These are phyloP conservation scores for Myrmecobius fasciatus DNA, from an alignment of 2,113 vertebrate genomes.

Conservation along the genomic window DNA sequence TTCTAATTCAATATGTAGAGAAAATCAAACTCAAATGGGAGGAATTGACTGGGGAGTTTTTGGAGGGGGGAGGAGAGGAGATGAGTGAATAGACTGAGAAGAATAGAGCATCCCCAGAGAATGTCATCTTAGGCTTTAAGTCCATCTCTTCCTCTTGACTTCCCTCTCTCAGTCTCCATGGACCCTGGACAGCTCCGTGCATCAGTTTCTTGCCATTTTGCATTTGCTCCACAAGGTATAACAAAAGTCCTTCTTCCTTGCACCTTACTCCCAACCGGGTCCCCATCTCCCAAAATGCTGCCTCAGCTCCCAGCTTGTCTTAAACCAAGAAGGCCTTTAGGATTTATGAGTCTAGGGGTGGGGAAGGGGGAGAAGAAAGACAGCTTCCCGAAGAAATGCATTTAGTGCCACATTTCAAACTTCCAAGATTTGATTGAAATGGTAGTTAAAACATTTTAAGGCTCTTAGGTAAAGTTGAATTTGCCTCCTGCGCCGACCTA, in stretches of 20 bases:
- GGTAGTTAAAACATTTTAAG: slow-evolving; percentile 72
- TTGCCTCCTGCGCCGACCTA: slow-evolving; percentile 43
- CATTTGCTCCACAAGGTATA: neutral
- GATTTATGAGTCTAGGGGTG: slow-evolving; percentile 71
- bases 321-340: slow-evolving; percentile 63
- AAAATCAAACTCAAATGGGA: neutral
- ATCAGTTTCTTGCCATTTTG: too few species aligned
- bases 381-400: slow-evolving; percentile 58
- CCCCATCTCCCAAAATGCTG: slow-evolving; percentile 56
- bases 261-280: neutral
- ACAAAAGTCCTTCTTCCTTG: neutral
- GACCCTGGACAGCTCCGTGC: neutral
- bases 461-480: slow-evolving; percentile 70
- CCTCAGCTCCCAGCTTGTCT: slow-evolving; percentile 69
- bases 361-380: slow-evolving; percentile 56
- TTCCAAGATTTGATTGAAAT: slow-evolving; percentile 67
- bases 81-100: neutral
- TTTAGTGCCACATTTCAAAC: slow-evolving; percentile 73
- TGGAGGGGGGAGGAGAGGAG: neutral
- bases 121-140: neutral
- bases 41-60: neutral
- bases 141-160: neutral
- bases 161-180: neutral
- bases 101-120: neutral
- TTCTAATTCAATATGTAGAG: neutral